Conservation (phyloP, 2,888 invertebrate species). For the Venustoraphidia nigricollis region DNA sequence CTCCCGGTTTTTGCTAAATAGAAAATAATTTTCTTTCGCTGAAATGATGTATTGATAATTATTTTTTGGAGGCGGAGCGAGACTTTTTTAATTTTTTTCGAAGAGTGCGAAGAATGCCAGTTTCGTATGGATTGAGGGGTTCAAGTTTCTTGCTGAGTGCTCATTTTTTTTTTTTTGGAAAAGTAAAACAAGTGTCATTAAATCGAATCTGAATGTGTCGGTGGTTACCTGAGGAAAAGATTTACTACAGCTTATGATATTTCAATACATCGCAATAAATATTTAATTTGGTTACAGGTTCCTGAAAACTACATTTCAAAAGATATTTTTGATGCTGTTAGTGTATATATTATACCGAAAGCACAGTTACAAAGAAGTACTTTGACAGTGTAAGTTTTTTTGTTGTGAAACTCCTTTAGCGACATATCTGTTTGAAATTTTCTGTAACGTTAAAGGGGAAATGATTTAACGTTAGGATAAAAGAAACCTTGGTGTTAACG, state of each 20-base stretch:
- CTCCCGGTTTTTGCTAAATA: too few species aligned
- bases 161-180: neutral
- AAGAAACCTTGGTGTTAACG: too few species aligned
- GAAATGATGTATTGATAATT: too few species aligned
- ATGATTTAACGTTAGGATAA: too few species aligned
- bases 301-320: slow-evolving; percentile 85
- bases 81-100: too few species aligned
- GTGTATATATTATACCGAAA: slow-evolving; percentile 91
- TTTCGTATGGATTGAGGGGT: too few species aligned
- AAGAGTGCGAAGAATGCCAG: too few species aligned
- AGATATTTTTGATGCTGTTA: slow-evolving; percentile 85
- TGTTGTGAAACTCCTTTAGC: neutral
- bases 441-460: too few species aligned
- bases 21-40: too few species aligned
- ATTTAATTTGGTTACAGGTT: slow-evolving; percentile 37
- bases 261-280: neutral
- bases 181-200: neutral
- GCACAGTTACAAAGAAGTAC: slow-evolving; percentile 78
- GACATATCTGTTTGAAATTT: too few species aligned
- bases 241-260: neutral
- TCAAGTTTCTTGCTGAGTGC: too few species aligned
- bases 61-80: too few species aligned
- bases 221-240: neutral
- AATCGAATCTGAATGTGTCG: neutral
- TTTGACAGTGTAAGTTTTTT: slow-evolving; percentile 66